Base-by-base conservation (phyloP, 2,113 vertebrate genomes). In the Sturnus vulgaris region DNA sequence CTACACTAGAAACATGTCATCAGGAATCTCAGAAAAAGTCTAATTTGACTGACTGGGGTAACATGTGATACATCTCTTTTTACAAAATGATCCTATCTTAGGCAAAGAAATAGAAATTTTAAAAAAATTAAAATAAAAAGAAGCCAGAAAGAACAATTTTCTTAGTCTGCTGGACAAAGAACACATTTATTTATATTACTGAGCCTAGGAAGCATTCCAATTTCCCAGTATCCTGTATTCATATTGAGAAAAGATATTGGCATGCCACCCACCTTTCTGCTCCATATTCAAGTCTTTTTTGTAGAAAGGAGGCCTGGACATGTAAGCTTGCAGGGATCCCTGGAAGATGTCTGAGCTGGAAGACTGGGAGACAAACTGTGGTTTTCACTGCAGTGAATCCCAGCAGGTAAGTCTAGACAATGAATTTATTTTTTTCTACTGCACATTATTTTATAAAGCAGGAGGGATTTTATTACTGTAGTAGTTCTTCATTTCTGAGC, bases 361-460 rank as follows among this genome's bases (percentile, higher is more conserved):
- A 88, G 44, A 87, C 28, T 20, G 61, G n/a, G 65, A 85, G 53
- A 44, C 15, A 72, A 69, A 37, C 13, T 11, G 27, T 7, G 5
- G 5, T 76, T 93, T 94, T 85, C 61, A 71, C 30, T 56, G 44
- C 27, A 49, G 30, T 31, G 47, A 75, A 90, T 82, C 65, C 35
- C 73, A 92, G 91, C 78, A 88, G 85, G 70, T 93, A 88, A 88
- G 79, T 92, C 85, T 92, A 76, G 82, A 95, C 75, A 92, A 79
- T 33, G 5, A 3, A 0, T 82, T 90, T 47, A 2, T 75, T 92
- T 94, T 88, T 76, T 85, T 46, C 10, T 22, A 1, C 31, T 79
- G 16, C 17, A 83, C 19, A 39, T 80, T 76, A 12, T 61, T 20
- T 85, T 83, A 63, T 37, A 90, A 85, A 73, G 33, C 30, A 86